Conservation (phyloP, 2,888 invertebrate species). For the Drosophila percnosoma region DNA sequence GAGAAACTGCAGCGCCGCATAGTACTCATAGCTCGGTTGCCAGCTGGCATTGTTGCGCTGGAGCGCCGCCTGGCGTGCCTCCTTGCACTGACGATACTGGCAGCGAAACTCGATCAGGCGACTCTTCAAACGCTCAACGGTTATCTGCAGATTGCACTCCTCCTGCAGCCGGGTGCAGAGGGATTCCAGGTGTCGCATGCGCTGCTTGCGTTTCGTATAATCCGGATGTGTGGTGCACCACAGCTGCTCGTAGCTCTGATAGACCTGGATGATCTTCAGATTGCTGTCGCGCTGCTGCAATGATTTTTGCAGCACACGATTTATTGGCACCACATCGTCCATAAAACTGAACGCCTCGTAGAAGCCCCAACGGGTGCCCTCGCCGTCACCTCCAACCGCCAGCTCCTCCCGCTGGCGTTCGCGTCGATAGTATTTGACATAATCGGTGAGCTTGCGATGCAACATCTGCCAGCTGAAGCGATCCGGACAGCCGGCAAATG, state of each 20-base stretch:
- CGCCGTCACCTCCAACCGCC: slow-evolving; percentile 17
- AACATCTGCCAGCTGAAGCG: slow-evolving; percentile 69
- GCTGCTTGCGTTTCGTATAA: slow-evolving; percentile 73
- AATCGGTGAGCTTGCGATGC: slow-evolving; percentile 79
- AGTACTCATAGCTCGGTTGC: slow-evolving; percentile 71
- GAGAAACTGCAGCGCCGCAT: slow-evolving; percentile 67
- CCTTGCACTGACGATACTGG: slow-evolving; percentile 74
- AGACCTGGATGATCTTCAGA: slow-evolving; percentile 75
- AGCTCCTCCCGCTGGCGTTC: slow-evolving; percentile 53
- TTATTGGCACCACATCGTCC: slow-evolving; percentile 70
- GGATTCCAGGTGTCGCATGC: slow-evolving; percentile 68
- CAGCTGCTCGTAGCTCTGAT: slow-evolving; percentile 71
- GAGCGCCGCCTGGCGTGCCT: slow-evolving; percentile 57
- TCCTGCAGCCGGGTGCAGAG: slow-evolving; percentile 73
- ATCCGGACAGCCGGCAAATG: background rate
- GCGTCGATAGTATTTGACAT: slow-evolving; percentile 73
- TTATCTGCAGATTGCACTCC: slow-evolving; percentile 71
- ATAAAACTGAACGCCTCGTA: slow-evolving; percentile 75
- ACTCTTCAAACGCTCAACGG: slow-evolving; percentile 71
- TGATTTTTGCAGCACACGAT: slow-evolving; percentile 63
- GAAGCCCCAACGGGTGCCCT: slow-evolving; percentile 66
- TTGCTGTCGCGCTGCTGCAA: slow-evolving; percentile 69
- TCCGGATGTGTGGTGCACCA: slow-evolving; percentile 78
- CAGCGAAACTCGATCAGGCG: slow-evolving; percentile 77
- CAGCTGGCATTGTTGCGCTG: slow-evolving; percentile 58